These are phyloP conservation scores for Toxotes jaculatrix DNA, from an alignment of 2,113 vertebrate species.

Conservation along the genomic window DNA sequence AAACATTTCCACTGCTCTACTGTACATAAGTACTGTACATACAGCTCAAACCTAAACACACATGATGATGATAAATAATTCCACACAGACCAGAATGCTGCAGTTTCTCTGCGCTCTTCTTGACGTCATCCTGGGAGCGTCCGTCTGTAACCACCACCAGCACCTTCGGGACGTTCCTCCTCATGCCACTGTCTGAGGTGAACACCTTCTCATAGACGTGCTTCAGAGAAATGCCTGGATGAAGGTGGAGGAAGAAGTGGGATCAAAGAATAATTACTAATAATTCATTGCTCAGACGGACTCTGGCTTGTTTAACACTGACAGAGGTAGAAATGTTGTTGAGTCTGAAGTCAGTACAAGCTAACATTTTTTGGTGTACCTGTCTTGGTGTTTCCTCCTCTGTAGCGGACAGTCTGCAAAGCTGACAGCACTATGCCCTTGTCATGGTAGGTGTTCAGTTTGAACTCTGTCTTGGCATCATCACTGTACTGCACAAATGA, in stretches of 20 bases:
- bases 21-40: background rate
- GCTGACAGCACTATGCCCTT: slow-evolving; percentile 92
- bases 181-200: slow-evolving; percentile 94
- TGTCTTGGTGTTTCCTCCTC: slow-evolving; percentile 98
- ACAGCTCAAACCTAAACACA: background rate
- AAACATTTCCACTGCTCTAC: slow-evolving; percentile 8
- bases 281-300: background rate
- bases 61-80: background rate
- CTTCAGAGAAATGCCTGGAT: slow-evolving; percentile 91
- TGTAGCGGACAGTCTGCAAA: slow-evolving; percentile 92
- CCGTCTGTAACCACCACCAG: slow-evolving; percentile 98
- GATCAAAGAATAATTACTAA: background rate
- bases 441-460: slow-evolving; percentile 94
- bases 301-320: background rate
- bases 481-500: slow-evolving; percentile 98
- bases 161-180: slow-evolving; percentile 95
- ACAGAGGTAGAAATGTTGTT: no score
- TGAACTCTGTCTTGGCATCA: slow-evolving; percentile 96
- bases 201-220: slow-evolving; percentile 95
- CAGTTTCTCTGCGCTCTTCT: slow-evolving; percentile 91
- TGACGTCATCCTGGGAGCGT: slow-evolving; percentile 97
- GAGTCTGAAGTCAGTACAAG: background rate
- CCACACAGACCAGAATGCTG: slow-evolving; percentile 91
- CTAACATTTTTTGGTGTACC: slow-evolving; percentile 79
- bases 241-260: background rate